Base-by-base conservation (phyloP, 2,888 invertebrate species). In the Sphaerophoria taeniata region DNA sequence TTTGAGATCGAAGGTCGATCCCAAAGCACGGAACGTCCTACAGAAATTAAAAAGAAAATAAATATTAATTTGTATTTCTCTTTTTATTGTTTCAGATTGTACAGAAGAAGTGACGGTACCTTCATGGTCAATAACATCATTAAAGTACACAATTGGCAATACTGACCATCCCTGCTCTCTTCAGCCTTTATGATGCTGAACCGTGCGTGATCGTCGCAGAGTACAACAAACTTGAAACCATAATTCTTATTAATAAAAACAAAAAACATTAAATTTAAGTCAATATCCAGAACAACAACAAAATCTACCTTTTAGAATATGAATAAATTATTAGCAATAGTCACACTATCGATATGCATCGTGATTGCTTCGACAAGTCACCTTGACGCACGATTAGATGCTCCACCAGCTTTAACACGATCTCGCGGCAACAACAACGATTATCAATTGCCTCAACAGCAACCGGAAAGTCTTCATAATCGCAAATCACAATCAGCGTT, bases 301-400 rank as follows among this genome's bases (percentile, higher is more conserved):
- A 39, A 49, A 63, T 34, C 67, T 53, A 67, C 11, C 65, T 51
- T 33, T 39, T 49, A 71, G 61, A 85, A 85, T 77, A 85, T 85
- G 85, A 85, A 81, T 85, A 85, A 85, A 73, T 77, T 85, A 85
- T 85, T 85, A 81, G 77, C 77, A 61, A 49, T 85, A 85, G 85
- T 85, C 85, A 85, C 81, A 85, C 85, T 85, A 77, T 76, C 81
- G 69, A 56, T 81, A 55, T 85, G 81, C 73, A 77, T 85, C 80
- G 81, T 81, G 85, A 70, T 77, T 70, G 76, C 73, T 73, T 85
- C 85, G 81, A 73, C 85, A 81, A 85, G 81, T 77, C 77, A 85
- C 73, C 85, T 81, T 85, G 85, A 77, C 81, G 73, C 85, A 85
- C 80, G 85, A 81, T 70, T 80, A 34, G 85, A 85, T 36, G 34